phyloP scores from a whole-genome alignment of 1,140 invertebrate species.

The Drosophila miranda region DNA sequence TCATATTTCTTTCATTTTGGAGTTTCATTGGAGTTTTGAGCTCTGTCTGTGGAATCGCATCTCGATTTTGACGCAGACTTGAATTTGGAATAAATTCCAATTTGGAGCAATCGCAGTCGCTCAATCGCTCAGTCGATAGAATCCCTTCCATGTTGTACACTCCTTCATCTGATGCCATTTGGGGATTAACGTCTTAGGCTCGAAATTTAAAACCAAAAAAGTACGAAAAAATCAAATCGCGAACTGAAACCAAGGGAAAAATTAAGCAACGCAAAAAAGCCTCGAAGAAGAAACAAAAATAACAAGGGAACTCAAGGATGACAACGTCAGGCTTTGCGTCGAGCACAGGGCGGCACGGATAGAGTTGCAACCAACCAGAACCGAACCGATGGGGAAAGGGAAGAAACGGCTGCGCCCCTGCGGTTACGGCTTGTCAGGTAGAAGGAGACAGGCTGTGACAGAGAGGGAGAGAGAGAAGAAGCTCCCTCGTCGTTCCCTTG shows the following conservation, averaged over 20 bases:
- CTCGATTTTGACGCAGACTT: no score
- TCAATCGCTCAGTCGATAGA: neutral
- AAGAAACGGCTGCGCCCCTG: slow-evolving; percentile 12
- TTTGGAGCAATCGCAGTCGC: no score
- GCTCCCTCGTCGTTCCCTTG: slow-evolving; percentile 34
- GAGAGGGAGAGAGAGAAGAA: slow-evolving; percentile 22
- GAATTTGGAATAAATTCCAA: no score
- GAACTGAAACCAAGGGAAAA: slow-evolving; percentile 56
- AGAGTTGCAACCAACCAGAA: slow-evolving; percentile 34
- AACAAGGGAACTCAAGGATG: slow-evolving; percentile 30
- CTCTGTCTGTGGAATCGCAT: no score
- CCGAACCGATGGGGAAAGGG: slow-evolving; percentile 12
- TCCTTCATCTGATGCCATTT: neutral
- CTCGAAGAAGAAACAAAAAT: slow-evolving; percentile 23
- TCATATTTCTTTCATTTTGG: no score
- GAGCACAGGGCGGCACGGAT: slow-evolving; percentile 30
- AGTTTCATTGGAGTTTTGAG: no score
- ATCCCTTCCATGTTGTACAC: neutral
- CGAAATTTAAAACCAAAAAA: slow-evolving; percentile 60
- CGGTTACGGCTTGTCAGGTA: slow-evolving; percentile 18
- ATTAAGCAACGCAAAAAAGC: slow-evolving; percentile 46
- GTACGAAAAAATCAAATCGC: slow-evolving; percentile 38
- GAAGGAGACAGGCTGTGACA: slow-evolving; percentile 6
- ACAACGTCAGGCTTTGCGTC: neutral
- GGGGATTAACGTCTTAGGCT: slow-evolving; percentile 56